phyloP scores from a whole-genome alignment of 2,113 vertebrate species.

The Tupaia tana region DNA sequence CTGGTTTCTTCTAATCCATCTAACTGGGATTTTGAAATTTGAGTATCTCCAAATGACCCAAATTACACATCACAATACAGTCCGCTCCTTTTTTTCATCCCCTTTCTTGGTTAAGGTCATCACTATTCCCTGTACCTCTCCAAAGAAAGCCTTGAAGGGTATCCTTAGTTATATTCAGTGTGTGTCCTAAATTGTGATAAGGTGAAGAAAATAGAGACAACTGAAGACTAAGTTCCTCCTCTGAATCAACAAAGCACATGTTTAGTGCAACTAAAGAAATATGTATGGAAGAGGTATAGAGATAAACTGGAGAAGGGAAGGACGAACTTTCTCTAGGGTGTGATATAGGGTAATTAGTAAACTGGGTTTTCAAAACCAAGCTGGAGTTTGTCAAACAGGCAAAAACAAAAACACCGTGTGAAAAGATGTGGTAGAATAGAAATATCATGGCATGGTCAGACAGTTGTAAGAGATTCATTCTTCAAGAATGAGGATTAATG shows the following conservation, averaged over 20 bases:
- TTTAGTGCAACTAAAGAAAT: background rate
- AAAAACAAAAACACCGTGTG: background rate
- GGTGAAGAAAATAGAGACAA: constrained; percentile 1
- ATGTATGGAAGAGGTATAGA: background rate
- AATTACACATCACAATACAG: background rate
- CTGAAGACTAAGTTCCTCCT: background rate
- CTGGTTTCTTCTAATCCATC: background rate
- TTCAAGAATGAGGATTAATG: background rate
- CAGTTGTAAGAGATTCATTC: background rate
- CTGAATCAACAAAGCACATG: background rate
- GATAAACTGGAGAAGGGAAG: background rate
- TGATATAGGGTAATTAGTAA: background rate
- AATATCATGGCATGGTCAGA: background rate
- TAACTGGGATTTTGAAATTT: background rate
- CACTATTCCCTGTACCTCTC: background rate
- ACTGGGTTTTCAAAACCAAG: background rate
- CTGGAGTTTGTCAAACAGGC: background rate
- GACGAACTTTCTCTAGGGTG: background rate
- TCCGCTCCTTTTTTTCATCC: background rate
- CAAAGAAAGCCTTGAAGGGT: constrained; percentile 6
- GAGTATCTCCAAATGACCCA: background rate
- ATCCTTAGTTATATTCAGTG: background rate
- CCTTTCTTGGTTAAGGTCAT: background rate
- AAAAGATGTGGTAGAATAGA: background rate
- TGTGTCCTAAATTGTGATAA: background rate